Evolutionary conservation across 2,113 vertebrate species (phyloP).

Genomic region (cattle (Bos taurus)): DNA sequence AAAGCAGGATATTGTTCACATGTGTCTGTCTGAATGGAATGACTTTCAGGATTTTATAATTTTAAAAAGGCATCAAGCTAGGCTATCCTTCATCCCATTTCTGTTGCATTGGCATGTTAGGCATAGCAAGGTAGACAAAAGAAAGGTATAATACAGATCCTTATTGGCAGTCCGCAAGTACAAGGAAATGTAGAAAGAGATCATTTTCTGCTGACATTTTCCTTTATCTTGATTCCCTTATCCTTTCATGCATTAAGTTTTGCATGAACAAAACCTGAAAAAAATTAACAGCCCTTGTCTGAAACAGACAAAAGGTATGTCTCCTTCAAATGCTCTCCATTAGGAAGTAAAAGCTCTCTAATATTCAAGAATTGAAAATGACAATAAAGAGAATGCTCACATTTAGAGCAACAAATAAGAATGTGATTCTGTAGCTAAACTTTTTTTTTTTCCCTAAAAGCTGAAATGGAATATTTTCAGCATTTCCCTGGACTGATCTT

Average conservation of each 20-base stretch:
- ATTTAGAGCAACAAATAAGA: constrained; percentile 29
- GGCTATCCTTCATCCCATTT: constrained; percentile 62
- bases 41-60: constrained; percentile 70
- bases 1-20: constrained; percentile 66
- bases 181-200: constrained; percentile 51
- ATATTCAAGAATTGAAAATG: constrained; percentile 19
- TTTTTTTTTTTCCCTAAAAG: background rate
- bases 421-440: background rate
- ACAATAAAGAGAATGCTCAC: background rate
- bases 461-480: background rate
- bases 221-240: constrained; percentile 61
- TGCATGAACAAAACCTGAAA: constrained; percentile 8
- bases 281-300: constrained; percentile 1
- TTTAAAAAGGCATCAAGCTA: constrained; percentile 71
- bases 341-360: fast-evolving
- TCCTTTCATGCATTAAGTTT: constrained; percentile 53
- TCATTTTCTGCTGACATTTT: constrained; percentile 60
- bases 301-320: background rate
- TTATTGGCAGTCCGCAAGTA: constrained; percentile 52
- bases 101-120: constrained; percentile 50
- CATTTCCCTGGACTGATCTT: background rate
- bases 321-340: background rate
- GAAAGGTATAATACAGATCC: constrained; percentile 37
- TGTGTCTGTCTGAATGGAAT: constrained; percentile 61
- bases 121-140: constrained; percentile 64